phyloP scores from a whole-genome alignment of 2,888 invertebrate genomes.

The Pristionchus mayeri region DNA sequence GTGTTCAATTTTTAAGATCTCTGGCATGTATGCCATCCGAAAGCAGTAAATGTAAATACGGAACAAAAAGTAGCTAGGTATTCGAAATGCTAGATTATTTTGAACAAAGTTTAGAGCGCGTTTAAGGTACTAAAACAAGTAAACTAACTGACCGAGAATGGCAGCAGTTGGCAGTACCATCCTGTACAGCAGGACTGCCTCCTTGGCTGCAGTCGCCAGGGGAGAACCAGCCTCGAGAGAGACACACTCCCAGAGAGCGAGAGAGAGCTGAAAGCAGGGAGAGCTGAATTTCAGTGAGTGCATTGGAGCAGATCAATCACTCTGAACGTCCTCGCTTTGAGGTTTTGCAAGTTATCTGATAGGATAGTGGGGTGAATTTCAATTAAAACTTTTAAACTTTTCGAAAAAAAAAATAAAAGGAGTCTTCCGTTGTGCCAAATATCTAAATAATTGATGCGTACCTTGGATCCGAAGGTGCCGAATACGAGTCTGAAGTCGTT shows the following conservation, averaged over 20 bases:
- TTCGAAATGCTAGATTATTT: no score
- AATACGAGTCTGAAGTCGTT: conserved; percentile 36
- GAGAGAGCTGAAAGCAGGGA: conserved; percentile 9
- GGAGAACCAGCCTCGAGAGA: conserved; percentile 18
- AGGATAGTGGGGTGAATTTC: no score
- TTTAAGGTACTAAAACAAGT: neutral
- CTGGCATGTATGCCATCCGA: no score
- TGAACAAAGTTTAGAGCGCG: neutral
- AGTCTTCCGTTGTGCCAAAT: no score
- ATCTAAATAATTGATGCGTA: neutral
- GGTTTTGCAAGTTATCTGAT: no score
- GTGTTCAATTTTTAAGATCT: no score
- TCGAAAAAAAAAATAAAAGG: no score
- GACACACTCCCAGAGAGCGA: conserved; percentile 38
- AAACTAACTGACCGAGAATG: neutral
- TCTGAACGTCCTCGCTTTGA: no score
- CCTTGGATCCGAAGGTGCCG: conserved; percentile 21
- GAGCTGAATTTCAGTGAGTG: neutral
- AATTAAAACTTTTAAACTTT: no score
- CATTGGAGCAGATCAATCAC: no score
- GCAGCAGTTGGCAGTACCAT: neutral
- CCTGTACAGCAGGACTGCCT: conserved; percentile 5
- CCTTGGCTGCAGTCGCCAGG: neutral
- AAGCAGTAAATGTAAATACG: no score
- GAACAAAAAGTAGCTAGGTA: no score